A percentile compares a stretch with the other conserved stretches of the same genome.
These are phyloP conservation scores for Lagenorhynchus albirostris DNA, from an alignment of 2,113 vertebrate genomes.

Conservation along the genomic window DNA sequence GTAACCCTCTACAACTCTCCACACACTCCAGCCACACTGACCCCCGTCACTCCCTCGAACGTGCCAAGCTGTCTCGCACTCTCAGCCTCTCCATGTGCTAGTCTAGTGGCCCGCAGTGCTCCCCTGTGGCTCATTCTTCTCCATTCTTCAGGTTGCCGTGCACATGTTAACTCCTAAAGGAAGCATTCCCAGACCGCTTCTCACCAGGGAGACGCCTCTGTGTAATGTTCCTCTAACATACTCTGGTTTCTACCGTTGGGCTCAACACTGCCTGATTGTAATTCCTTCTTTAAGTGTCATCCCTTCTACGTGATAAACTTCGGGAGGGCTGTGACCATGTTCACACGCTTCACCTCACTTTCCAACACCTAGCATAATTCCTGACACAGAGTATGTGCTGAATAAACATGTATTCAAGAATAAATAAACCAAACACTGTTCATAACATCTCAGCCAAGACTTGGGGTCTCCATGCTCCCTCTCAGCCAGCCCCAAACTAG, in stretches of 20 bases:
- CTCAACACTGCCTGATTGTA: neutral
- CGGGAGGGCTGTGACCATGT: neutral
- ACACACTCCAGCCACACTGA: neutral
- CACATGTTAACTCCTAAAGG: neutral
- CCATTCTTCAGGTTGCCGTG: neutral
- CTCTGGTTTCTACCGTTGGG: neutral
- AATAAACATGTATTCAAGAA: neutral
- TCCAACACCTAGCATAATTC: neutral
- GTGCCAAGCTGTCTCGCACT: rapidly evolving
- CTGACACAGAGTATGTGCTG: neutral
- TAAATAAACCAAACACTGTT: neutral
- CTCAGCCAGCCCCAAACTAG: neutral
- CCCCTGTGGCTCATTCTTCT: neutral
- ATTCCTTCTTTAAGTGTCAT: neutral
- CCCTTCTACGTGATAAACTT: rapidly evolving
- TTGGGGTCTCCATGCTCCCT: neutral
- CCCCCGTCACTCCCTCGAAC: neutral
- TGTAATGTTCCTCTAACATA: rapidly evolving
- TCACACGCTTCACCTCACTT: neutral
- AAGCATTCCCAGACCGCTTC: neutral
- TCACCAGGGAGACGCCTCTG: neutral
- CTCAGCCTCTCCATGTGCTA: neutral
- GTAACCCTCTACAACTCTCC: neutral
- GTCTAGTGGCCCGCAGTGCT: neutral
- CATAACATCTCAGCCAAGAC: neutral